Percentiles rank a stretch among this genome's conserved stretches.
Evolutionary conservation across 2,888 invertebrate species (phyloP).

Genomic region (Cactoblastis cactorum): DNA sequence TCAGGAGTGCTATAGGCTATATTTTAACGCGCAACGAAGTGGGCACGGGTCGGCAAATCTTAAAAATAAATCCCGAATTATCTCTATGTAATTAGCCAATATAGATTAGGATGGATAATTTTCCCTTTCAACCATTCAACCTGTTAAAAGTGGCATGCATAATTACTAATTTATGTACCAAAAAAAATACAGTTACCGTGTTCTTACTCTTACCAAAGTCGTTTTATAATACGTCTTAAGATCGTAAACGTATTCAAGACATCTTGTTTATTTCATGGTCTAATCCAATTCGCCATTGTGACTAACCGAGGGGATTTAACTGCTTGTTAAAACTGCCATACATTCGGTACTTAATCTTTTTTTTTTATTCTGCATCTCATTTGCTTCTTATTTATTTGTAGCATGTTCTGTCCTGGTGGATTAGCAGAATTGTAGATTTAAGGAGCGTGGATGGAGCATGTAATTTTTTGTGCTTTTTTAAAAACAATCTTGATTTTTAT

Average conservation of each 20-base stretch:
- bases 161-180: neutral
- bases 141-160: neutral
- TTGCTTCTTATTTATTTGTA: neutral
- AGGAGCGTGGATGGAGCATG: neutral
- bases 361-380: conserved; percentile 15
- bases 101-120: no score
- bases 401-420: neutral
- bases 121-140: no score
- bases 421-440: neutral
- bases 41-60: no score
- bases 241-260: conserved; percentile 29
- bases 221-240: no score
- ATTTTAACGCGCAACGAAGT: no score
- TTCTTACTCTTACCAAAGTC: conserved; percentile 13
- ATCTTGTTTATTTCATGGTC: conserved; percentile 43
- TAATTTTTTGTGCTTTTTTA: neutral
- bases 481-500: no score
- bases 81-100: no score
- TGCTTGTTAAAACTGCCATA: conserved; percentile 17
- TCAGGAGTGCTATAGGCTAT: no score
- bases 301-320: conserved; percentile 14
- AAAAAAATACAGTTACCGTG: conserved; percentile 6
- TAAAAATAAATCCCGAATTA: no score
- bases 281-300: conserved; percentile 50
- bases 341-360: conserved; percentile 16